Evolutionary conservation across 2,888 invertebrate species (phyloP).

Genomic region (Drosophila meridionalis): DNA sequence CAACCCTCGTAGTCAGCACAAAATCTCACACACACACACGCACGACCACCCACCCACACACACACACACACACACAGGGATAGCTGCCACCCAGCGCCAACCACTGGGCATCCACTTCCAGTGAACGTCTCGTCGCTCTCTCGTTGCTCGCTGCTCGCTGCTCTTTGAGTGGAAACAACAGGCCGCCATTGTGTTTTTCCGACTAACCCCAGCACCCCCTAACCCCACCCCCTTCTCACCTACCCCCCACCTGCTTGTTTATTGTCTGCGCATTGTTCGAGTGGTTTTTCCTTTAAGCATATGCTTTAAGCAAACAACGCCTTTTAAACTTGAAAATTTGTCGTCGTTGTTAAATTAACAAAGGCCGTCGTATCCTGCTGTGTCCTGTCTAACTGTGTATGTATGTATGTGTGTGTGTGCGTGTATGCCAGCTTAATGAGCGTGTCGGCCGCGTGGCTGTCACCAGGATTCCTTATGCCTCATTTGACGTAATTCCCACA

Average conservation of each 20-base stretch:
- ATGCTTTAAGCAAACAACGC: slow-evolving; percentile 73
- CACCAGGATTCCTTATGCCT: slow-evolving; percentile 73
- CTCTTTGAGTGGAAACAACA: slow-evolving; percentile 75
- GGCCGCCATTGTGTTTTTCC: slow-evolving; percentile 74
- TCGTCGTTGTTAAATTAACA: slow-evolving; percentile 52
- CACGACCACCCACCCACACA: slow-evolving; percentile 17
- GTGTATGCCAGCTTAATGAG: slow-evolving; percentile 64
- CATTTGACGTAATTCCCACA: slow-evolving; percentile 76
- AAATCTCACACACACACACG: slow-evolving; percentile 59
- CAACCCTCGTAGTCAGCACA: slow-evolving; percentile 77
- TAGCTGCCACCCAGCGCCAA: slow-evolving; percentile 36
- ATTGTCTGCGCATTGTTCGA: slow-evolving; percentile 78
- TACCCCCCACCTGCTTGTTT: slow-evolving; percentile 51
- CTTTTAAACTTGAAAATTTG: slow-evolving; percentile 75
- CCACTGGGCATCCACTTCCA: slow-evolving; percentile 68
- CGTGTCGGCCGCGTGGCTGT: slow-evolving; percentile 75
- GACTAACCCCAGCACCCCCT: slow-evolving; percentile 4
- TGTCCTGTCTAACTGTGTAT: slow-evolving; percentile 29
- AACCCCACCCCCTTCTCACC: neutral
- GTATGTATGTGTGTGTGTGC: slow-evolving; percentile 4
- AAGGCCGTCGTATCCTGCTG: slow-evolving; percentile 53
- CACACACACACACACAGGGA: slow-evolving; percentile 2
- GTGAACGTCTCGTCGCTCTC: slow-evolving; percentile 41
- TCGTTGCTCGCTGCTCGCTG: slow-evolving; percentile 67
- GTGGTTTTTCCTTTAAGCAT: slow-evolving; percentile 76